These are phyloP conservation scores for Hylomyscus alleni DNA, from an alignment of 2,797 vertebrate species.

Conservation along the genomic window DNA sequence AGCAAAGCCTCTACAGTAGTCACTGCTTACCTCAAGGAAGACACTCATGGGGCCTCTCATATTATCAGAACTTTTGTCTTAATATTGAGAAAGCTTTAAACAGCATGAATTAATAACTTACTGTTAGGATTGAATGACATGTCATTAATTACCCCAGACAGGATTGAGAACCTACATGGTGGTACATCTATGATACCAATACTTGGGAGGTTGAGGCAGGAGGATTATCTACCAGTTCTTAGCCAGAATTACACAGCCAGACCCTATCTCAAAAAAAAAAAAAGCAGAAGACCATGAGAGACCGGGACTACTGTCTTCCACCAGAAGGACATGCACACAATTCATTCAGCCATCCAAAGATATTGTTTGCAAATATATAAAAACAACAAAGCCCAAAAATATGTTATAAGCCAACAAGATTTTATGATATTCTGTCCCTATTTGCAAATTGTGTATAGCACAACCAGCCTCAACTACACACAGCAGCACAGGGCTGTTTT, in stretches of 20 bases:
- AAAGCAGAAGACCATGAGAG: not conserved
- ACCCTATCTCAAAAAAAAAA: not conserved
- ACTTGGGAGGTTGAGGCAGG: not conserved
- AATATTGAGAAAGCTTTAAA: slow-evolving; percentile 28
- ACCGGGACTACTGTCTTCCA: not conserved
- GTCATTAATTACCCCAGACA: not conserved
- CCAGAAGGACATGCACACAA: not conserved
- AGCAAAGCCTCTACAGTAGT: not conserved
- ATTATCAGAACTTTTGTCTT: slow-evolving; percentile 43
- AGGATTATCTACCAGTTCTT: not conserved
- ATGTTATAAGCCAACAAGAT: not conserved
- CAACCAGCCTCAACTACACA: not conserved
- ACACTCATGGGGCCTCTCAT: not conserved
- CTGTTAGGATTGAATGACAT: not conserved
- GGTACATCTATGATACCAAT: not conserved
- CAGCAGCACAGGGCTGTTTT: not conserved
- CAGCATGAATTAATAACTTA: not conserved
- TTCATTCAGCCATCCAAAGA: not conserved
- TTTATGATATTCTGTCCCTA: not conserved
- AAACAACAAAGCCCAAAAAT: not conserved
- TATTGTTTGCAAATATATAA: not conserved
- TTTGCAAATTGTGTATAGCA: not conserved
- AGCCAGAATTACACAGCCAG: not conserved
- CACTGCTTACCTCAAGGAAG: not conserved
- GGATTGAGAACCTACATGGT: not conserved